These are phyloP conservation scores for Drosophila triauraria DNA, from an alignment of 1,140 invertebrate species.

Conservation along the genomic window DNA sequence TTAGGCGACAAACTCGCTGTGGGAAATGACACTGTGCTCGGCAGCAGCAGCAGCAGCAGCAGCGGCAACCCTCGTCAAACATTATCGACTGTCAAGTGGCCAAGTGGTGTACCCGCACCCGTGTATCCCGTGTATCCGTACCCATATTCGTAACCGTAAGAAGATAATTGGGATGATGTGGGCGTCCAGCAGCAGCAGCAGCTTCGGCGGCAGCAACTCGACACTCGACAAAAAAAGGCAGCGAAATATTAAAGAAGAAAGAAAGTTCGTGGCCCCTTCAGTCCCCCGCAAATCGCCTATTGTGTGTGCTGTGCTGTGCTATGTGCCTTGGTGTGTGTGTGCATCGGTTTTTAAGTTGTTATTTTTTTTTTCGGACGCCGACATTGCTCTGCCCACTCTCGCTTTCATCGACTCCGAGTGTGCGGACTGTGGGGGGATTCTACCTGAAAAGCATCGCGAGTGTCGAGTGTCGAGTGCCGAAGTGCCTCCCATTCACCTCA, in stretches of 20 bases:
- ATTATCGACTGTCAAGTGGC: conserved; percentile 39
- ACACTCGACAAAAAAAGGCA: conserved; percentile 40
- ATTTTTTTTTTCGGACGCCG: conserved; percentile 30
- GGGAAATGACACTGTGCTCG: conserved; percentile 10
- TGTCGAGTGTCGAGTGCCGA: not conserved
- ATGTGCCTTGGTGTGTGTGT: conserved; percentile 10
- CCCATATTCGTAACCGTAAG: conserved; percentile 11
- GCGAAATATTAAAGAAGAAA: conserved; percentile 64
- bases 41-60: not conserved
- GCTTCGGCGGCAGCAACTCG: conserved; percentile 25
- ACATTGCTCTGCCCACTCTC: conserved; percentile 68
- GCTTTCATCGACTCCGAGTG: conserved; percentile 60
- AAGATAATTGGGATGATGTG: conserved; percentile 60
- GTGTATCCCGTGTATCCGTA: not conserved
- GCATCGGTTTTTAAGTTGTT: conserved; percentile 44
- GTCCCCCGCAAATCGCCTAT: conserved; percentile 37
- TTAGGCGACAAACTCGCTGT: conserved; percentile 15
- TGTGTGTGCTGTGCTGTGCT: conserved; percentile 21
- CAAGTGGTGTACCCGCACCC: not conserved
- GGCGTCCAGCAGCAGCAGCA: conserved; percentile 42
- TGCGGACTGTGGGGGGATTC: conserved; percentile 35
- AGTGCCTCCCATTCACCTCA: conserved; percentile 36
- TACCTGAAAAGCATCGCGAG: conserved; percentile 49
- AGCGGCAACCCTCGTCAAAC: conserved; percentile 33
- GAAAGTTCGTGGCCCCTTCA: conserved; percentile 63